A percentile compares a stretch with the other conserved stretches of the same genome.
phyloP scores from a whole-genome alignment of 2,113 vertebrate genomes.

The chimpanzee (Pan troglodytes) region DNA sequence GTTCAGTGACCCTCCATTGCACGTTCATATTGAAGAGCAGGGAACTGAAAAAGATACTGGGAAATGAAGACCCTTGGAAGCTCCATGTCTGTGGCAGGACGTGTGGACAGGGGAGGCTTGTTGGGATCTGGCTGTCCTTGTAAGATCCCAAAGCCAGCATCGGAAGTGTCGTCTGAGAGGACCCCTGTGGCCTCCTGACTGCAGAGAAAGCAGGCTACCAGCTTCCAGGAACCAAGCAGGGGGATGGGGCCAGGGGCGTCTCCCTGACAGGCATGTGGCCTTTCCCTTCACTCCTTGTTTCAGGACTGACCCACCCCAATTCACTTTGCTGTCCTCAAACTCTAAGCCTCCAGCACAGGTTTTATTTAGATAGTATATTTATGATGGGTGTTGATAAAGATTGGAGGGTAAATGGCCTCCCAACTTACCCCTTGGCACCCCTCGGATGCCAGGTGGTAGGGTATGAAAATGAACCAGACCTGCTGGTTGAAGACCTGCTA shows the following conservation, averaged over 20 bases:
- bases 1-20: accelerated
- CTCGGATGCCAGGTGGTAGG: not conserved
- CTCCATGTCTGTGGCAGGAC: accelerated
- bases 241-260: accelerated
- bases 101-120: not conserved
- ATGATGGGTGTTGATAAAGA: not conserved
- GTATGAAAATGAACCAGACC: not conserved
- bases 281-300: not conserved
- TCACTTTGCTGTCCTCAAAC: not conserved
- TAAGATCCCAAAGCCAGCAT: not conserved
- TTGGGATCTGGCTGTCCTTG: not conserved
- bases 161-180: not conserved
- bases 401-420: not conserved
- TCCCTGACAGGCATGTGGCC: not conserved
- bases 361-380: not conserved
- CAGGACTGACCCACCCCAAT: not conserved
- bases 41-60: not conserved
- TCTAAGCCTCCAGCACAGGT: not conserved
- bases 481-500: not conserved
- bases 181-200: not conserved
- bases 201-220: not conserved
- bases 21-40: not conserved
- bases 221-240: not conserved
- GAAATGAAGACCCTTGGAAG: not conserved
- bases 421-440: not conserved